Percentiles rank a stretch among this genome's conserved stretches.
These are phyloP conservation scores for Acromyrmex charruanus DNA, from an alignment of 1,140 invertebrate species.

Conservation along the genomic window DNA sequence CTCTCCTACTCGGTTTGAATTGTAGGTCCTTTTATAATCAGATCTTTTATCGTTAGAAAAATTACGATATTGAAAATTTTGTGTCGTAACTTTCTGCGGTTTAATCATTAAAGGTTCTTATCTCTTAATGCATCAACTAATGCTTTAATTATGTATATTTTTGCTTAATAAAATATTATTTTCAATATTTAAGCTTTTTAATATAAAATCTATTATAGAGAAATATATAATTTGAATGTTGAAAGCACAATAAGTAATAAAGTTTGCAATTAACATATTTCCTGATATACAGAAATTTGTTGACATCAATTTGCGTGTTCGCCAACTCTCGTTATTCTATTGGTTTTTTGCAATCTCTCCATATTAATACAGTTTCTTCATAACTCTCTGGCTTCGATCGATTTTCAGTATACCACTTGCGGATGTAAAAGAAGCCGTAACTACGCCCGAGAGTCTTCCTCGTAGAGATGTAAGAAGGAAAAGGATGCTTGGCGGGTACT, in stretches of 20 bases:
- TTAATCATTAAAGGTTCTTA: slow-evolving; percentile 3
- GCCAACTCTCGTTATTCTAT: slow-evolving; percentile 11
- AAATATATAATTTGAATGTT: background rate
- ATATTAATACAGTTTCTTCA: slow-evolving; percentile 55
- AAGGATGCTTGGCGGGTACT: slow-evolving; percentile 51
- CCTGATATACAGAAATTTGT: slow-evolving; percentile 9
- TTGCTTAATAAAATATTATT: slow-evolving; percentile 8
- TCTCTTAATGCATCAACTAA: background rate
- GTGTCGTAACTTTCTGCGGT: background rate
- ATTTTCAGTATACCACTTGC: slow-evolving; percentile 42
- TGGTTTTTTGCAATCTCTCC: slow-evolving; percentile 24
- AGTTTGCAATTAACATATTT: slow-evolving; percentile 25
- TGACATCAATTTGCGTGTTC: background rate
- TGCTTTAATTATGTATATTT: background rate
- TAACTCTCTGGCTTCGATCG: slow-evolving; percentile 47
- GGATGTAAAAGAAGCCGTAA: slow-evolving; percentile 57
- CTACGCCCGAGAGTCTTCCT: slow-evolving; percentile 31
- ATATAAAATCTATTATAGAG: background rate
- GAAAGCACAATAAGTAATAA: background rate
- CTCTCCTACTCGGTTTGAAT: background rate
- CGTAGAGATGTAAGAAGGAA: slow-evolving; percentile 24
- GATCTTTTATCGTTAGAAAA: slow-evolving; percentile 22
- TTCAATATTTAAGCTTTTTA: background rate
- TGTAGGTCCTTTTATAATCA: slow-evolving; percentile 15
- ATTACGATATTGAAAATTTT: slow-evolving; percentile 41